Evolutionary conservation across 2,888 invertebrate genomes (phyloP).

Genomic region (Alentia gelatinosa): DNA sequence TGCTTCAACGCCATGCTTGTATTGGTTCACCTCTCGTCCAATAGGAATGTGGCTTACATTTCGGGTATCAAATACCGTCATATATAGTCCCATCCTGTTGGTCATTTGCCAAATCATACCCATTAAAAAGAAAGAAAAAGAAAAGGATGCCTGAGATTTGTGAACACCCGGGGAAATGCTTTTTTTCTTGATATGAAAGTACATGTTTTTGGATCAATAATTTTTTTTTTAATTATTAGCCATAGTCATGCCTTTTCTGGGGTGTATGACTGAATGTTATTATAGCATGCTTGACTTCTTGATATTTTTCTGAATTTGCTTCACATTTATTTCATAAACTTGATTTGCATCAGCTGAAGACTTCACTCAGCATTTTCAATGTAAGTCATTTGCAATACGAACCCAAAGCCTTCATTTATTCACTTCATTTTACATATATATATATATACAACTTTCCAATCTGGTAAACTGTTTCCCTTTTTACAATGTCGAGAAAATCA

Average conservation of each 20-base stretch:
- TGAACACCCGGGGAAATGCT: neutral
- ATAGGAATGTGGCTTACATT: neutral
- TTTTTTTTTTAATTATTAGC: neutral
- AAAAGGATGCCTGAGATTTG: conserved; percentile 22
- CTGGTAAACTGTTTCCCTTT: neutral
- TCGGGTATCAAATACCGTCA: neutral
- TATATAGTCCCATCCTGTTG: neutral
- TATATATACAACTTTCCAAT: neutral
- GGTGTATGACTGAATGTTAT: neutral
- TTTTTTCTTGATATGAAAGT: neutral
- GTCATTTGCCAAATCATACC: neutral
- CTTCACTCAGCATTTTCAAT: conserved; percentile 51
- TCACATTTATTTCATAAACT: conserved; percentile 37
- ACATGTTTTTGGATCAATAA: neutral
- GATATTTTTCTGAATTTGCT: conserved; percentile 30
- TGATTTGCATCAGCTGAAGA: conserved; percentile 54
- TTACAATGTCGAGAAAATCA: neutral
- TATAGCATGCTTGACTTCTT: neutral
- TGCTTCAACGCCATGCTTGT: neutral
- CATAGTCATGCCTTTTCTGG: neutral
- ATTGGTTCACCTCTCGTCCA: neutral
- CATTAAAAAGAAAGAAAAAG: conserved; percentile 15
- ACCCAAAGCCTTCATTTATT: neutral
- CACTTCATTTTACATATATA: neutral
- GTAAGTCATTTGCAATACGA: conserved; percentile 44